Evolutionary conservation across 2,888 invertebrate genomes (phyloP).

Genomic region (Drosophila neotestacea): DNA sequence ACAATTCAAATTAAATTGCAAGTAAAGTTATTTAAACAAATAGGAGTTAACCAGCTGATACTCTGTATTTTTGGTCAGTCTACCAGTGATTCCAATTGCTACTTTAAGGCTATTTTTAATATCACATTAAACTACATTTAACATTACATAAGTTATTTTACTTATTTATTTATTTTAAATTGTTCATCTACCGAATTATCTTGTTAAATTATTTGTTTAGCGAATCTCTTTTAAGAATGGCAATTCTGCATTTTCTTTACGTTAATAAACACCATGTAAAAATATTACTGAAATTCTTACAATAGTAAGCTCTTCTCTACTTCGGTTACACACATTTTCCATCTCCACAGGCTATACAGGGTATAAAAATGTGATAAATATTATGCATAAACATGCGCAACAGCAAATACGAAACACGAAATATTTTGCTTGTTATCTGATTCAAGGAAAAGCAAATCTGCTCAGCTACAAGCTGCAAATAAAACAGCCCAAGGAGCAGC

Average conservation of each 20-base stretch:
- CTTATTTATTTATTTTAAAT: too few relatives aligned
- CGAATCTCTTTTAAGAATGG: background rate
- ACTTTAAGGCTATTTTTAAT: too few relatives aligned
- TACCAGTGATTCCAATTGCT: too few relatives aligned
- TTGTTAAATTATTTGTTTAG: background rate
- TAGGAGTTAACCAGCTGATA: background rate
- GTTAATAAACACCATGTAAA: background rate
- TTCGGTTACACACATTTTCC: background rate
- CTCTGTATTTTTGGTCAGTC: background rate
- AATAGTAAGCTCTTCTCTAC: background rate
- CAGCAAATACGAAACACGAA: conserved; percentile 38
- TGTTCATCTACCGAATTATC: background rate
- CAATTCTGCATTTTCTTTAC: background rate
- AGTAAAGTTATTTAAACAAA: too few relatives aligned
- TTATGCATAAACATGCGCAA: conserved; percentile 65
- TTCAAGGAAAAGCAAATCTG: conserved; percentile 49
- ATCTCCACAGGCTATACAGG: background rate
- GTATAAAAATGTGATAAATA: conserved; percentile 38
- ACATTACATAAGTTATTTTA: too few relatives aligned
- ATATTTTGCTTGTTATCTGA: conserved; percentile 48
- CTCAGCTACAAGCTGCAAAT: conserved; percentile 28
- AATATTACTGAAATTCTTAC: background rate
- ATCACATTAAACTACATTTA: too few relatives aligned
- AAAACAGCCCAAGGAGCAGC: conserved; percentile 32
- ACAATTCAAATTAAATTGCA: conserved; percentile 36